Evolutionary conservation across 2,888 invertebrate genomes (phyloP).

Genomic region (Tetramorium bicarinatum): DNA sequence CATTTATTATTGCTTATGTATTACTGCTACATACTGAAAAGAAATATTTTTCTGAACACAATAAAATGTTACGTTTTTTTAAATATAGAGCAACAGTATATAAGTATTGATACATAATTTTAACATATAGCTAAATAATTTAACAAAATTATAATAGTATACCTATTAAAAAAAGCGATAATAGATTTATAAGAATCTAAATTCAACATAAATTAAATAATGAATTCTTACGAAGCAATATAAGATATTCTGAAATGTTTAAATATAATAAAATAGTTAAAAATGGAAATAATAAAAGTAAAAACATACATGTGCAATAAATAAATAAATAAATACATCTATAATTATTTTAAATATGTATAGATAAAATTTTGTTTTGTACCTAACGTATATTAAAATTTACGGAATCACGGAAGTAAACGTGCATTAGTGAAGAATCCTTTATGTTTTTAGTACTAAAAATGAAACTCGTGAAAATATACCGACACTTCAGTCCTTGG

Average conservation of each 20-base stretch:
- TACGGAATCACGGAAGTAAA: not conserved
- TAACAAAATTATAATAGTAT: not conserved
- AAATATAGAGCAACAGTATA: not conserved
- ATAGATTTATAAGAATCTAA: not conserved
- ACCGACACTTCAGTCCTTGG: not conserved
- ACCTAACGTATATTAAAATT: not conserved
- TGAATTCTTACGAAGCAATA: not conserved
- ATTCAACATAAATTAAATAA: not conserved
- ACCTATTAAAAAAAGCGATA: not conserved
- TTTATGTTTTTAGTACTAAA: not conserved
- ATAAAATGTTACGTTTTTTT: not conserved
- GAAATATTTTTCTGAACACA: not conserved
- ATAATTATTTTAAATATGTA: not conserved
- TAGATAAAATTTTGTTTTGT: not conserved
- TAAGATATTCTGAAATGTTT: not conserved
- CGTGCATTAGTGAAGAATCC: not conserved
- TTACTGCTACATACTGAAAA: not conserved
- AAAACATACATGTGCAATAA: not conserved
- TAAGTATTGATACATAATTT: not conserved
- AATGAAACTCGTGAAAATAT: conserved; percentile 5
- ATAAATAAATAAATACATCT: not conserved
- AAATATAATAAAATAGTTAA: not conserved
- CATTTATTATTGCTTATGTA: no score
- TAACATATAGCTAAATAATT: not conserved
- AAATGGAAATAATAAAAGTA: not conserved